Conservation (phyloP, 92 coral and sea anemone species). For the Palythoa grandis region DNA sequence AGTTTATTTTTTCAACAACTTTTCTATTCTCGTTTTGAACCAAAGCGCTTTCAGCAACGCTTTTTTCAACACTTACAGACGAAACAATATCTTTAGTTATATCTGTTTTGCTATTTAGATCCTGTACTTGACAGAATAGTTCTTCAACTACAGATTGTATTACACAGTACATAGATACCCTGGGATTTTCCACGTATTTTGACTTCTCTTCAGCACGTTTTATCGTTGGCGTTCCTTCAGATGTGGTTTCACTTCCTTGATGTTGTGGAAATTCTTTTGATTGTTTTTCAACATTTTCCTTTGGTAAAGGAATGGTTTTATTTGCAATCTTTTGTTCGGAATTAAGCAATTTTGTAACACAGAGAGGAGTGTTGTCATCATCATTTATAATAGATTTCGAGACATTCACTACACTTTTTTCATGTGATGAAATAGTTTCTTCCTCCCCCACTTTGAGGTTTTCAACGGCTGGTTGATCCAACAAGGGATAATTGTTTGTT, state of each 20-base stretch:
- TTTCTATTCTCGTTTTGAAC: background rate
- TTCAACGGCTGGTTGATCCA: background rate
- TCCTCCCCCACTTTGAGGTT: background rate
- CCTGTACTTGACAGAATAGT: slow-evolving; percentile 41
- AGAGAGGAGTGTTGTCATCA: background rate
- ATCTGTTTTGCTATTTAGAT: slow-evolving; percentile 17
- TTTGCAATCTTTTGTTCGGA: background rate
- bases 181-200: slow-evolving; percentile 25
- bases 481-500: background rate
- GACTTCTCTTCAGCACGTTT: slow-evolving; percentile 3
- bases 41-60: slow-evolving; percentile 7
- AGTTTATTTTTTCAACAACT: background rate
- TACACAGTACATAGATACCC: background rate
- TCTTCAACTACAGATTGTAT: slow-evolving; percentile 40
- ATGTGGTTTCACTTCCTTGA: background rate
- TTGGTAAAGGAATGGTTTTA: background rate
- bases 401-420: background rate
- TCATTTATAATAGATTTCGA: background rate
- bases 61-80: background rate
- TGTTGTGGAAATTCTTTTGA: background rate
- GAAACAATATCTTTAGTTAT: background rate
- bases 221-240: background rate
- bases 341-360: background rate
- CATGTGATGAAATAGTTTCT: background rate
- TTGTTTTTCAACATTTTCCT: background rate